Evolutionary conservation across 2,113 vertebrate genomes (phyloP).

Genomic region (Vanacampus margaritifer): DNA sequence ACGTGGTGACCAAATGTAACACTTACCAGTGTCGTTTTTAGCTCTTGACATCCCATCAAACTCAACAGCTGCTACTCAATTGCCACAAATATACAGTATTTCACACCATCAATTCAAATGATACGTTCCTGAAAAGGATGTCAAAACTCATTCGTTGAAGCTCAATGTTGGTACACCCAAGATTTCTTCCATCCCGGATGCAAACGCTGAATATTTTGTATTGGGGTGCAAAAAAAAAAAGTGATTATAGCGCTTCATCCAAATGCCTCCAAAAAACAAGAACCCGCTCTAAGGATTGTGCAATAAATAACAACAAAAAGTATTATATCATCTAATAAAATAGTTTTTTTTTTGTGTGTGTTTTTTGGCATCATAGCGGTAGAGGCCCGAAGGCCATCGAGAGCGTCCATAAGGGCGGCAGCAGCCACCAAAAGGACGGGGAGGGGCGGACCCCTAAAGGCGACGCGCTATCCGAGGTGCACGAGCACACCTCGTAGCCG

Average conservation of each 20-base stretch:
- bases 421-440: slow-evolving; percentile 39
- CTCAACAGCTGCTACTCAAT: not conserved
- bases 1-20: not conserved
- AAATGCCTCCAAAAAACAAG: not conserved
- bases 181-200: not conserved
- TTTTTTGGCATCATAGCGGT: slow-evolving; percentile 70
- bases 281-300: slow-evolving; percentile 7
- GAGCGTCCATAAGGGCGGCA: slow-evolving; percentile 68
- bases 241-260: not conserved
- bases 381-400: slow-evolving; percentile 21
- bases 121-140: not conserved
- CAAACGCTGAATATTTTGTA: not conserved
- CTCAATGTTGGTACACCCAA: no score
- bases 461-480: slow-evolving; percentile 71
- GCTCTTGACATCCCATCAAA: not conserved
- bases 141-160: no score
- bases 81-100: not conserved
- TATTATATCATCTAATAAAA: not conserved
- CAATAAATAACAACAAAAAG: slow-evolving; percentile 59
- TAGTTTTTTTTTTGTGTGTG: not conserved
- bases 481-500: slow-evolving; percentile 87
- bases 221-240: not conserved
- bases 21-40: not conserved
- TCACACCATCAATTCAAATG: not conserved
- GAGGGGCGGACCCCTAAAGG: slow-evolving; percentile 23